Conservation (phyloP, 2,113 vertebrate genomes). For the Phalacrocorax pelagicus region DNA sequence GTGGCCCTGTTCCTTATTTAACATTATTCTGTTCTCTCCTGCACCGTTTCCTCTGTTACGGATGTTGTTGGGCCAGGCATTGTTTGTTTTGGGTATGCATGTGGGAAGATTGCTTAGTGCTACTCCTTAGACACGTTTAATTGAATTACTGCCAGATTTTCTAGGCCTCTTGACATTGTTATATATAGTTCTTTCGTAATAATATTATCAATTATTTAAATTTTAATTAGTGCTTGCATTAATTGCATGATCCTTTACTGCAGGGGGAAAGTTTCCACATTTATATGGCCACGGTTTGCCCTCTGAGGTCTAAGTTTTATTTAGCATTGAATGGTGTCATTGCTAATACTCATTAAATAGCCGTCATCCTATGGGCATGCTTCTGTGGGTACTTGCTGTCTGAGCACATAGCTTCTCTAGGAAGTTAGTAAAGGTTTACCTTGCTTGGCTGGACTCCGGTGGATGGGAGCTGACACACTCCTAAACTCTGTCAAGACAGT, state of each 20-base stretch:
- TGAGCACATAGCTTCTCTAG: background rate
- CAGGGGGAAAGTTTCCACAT: background rate
- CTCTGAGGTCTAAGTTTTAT: background rate
- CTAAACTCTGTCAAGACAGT: background rate
- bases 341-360: background rate
- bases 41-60: background rate
- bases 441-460: background rate
- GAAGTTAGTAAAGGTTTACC: background rate
- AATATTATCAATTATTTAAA: constrained; percentile 51
- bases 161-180: background rate
- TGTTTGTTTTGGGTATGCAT: background rate
- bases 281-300: background rate
- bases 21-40: background rate
- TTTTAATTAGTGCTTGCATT: constrained; percentile 38
- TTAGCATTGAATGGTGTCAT: background rate
- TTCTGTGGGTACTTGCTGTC: background rate
- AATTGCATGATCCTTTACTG: constrained; percentile 19
- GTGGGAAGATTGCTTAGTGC: background rate
- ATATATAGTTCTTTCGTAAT: constrained; percentile 5
- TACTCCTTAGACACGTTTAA: background rate
- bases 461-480: background rate
- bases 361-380: background rate
- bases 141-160: constrained; percentile 30
- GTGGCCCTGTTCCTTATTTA: background rate
- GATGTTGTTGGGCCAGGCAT: background rate